These are phyloP conservation scores for Aphidius colemani DNA, from an alignment of 2,888 invertebrate species.

Conservation along the genomic window DNA sequence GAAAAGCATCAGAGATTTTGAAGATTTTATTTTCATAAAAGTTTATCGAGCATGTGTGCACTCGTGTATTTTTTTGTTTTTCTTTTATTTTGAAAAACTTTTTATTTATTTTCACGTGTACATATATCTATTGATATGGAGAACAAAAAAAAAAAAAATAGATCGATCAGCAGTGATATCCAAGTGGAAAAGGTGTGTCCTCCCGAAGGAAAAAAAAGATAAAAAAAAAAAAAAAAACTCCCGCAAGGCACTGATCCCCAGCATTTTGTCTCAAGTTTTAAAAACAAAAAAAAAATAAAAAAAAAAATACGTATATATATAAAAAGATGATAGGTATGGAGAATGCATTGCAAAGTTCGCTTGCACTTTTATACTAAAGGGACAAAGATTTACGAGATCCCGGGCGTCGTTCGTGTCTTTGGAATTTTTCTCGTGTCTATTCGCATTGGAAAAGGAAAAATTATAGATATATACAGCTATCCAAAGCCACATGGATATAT, in stretches of 20 bases:
- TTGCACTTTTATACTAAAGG: constrained; percentile 23
- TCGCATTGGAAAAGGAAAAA: too few species aligned
- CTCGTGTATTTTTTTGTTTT: background rate
- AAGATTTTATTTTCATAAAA: constrained; percentile 18
- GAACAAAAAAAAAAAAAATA: background rate
- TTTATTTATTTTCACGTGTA: too few species aligned
- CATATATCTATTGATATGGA: too few species aligned
- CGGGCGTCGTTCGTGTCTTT: constrained; percentile 22
- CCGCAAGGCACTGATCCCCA: background rate
- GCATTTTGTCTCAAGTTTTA: constrained; percentile 14
- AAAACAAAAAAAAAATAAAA: constrained; percentile 26
- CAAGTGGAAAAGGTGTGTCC: constrained; percentile 14
- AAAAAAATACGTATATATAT: background rate
- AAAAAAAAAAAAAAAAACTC: background rate
- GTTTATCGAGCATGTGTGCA: constrained; percentile 14
- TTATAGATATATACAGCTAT: too few species aligned
- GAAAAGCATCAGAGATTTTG: background rate
- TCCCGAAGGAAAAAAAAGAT: constrained; percentile 4
- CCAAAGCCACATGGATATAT: too few species aligned
- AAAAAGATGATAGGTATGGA: constrained; percentile 25
- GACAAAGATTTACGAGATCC: constrained; percentile 38
- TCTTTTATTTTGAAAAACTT: too few species aligned
- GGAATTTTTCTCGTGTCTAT: too few species aligned
- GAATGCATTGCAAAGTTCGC: constrained; percentile 29
- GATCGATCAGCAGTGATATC: constrained; percentile 18